These are phyloP conservation scores for Acanthornis magna DNA, from an alignment of 2,797 vertebrate species.

Conservation along the genomic window DNA sequence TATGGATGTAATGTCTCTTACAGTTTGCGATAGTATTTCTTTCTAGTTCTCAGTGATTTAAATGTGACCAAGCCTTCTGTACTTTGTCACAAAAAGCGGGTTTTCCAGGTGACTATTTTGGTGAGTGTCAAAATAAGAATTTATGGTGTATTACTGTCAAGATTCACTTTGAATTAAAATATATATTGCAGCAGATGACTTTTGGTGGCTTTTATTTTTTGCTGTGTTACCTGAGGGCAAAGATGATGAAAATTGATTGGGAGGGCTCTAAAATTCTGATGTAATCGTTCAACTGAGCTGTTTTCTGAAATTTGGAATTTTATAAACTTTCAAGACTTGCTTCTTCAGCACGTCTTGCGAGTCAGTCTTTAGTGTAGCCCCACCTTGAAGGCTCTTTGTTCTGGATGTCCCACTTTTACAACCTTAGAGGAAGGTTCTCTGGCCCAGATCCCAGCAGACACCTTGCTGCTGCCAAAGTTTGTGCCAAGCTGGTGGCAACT, in stretches of 20 bases:
- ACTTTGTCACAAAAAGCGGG: slow-evolving; percentile 99
- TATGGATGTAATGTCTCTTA: slow-evolving; percentile 99
- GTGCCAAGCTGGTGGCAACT: neutral
- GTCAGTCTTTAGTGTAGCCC: neutral
- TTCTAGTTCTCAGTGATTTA: slow-evolving; percentile 99
- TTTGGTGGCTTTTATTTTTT: slow-evolving; percentile 56
- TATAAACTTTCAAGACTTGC: neutral
- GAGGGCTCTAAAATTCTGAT: neutral
- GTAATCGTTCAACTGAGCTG: neutral
- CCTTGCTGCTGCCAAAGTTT: neutral
- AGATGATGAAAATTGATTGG: accelerated
- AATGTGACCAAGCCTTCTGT: slow-evolving; percentile 99
- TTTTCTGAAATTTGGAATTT: neutral
- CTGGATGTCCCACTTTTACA: neutral
- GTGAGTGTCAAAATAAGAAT: slow-evolving; percentile 99
- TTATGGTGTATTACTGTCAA: slow-evolving; percentile 99
- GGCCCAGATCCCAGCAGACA: neutral
- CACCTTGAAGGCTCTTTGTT: neutral
- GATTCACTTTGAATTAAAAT: slow-evolving; percentile 99
- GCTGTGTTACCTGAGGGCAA: neutral
- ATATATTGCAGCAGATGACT: slow-evolving; percentile 89
- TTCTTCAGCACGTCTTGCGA: neutral
- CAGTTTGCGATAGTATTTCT: slow-evolving; percentile 99
- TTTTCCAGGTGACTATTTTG: slow-evolving; percentile 99
- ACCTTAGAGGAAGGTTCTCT: neutral